Evolutionary conservation across 2,113 vertebrate genomes (phyloP).

Genomic region (Synchiropus splendidus): DNA sequence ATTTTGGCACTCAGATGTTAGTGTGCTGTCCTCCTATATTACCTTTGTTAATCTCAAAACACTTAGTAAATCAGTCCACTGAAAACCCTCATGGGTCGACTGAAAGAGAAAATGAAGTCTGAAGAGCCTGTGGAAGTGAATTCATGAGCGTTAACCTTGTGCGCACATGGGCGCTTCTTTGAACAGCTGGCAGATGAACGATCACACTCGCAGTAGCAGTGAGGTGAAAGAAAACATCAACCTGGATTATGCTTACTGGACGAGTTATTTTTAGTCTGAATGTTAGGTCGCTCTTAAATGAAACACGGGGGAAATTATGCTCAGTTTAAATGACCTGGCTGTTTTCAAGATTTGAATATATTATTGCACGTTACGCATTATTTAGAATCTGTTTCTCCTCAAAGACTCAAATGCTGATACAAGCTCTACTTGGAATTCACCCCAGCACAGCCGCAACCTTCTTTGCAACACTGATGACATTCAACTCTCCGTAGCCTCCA

Average conservation of each 20-base stretch:
- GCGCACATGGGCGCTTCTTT: constrained; percentile 3
- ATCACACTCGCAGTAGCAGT: constrained; percentile 8
- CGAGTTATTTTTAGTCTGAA: too few species aligned
- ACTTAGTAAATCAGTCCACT: constrained; percentile 1
- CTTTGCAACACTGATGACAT: too few species aligned
- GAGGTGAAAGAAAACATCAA: constrained; percentile 14
- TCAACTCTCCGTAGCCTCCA: too few species aligned
- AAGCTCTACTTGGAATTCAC: too few species aligned
- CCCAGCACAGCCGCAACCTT: too few species aligned
- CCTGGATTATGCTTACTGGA: not conserved
- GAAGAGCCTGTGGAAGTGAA: constrained; percentile 1
- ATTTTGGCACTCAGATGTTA: not conserved
- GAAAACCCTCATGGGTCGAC: not conserved
- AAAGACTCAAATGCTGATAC: too few species aligned
- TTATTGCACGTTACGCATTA: too few species aligned
- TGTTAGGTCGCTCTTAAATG: too few species aligned
- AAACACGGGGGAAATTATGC: too few species aligned
- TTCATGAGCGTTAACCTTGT: constrained; percentile 1
- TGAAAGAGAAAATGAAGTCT: not conserved
- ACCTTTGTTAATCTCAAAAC: constrained; percentile 2
- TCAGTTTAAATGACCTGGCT: too few species aligned
- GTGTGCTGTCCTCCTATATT: not conserved
- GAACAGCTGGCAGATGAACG: constrained; percentile 18
- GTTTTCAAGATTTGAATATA: too few species aligned
- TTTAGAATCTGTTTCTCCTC: too few species aligned